Evolutionary conservation across 2,888 invertebrate species (phyloP), one percentile per base, ranked within the genome.

Genomic region (Melipona beecheii): DNA sequence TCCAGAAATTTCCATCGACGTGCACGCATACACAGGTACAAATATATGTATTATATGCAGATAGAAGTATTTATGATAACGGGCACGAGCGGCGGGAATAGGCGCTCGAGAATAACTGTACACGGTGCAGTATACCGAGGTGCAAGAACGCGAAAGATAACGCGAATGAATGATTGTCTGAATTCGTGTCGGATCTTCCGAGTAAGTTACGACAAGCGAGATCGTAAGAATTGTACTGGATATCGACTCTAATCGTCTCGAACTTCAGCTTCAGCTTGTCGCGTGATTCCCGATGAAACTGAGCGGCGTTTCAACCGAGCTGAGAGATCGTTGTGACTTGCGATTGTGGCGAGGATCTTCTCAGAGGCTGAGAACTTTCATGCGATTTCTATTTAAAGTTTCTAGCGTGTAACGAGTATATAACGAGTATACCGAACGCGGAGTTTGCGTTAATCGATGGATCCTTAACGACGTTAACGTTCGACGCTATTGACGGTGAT

Each of bases 91-190:
- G 62, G 75, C 75, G 60, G 62, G 75, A 69, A 81, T 76, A 75
- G 69, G 60, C 84, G 84, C 81, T 71, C 82, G 69, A 78, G 84
- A 86, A 83, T 88, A 88, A 88, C 88, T 85, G 88, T 88, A 85
- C 82, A 88, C 85, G 87, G 88, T 88, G 85, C 31, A 4, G n/a
- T 76, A 81, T 85, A 87, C 79, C 82, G 81, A 88, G 75, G 75
- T 65, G 71, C 60, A 86, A 83, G 75, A 83, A 88, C 85, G 83
- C 73, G 58, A 17, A 68, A 88, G 88, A 88, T 88, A 89, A 87
- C 83, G 83, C 79, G 87, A 85, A 83, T 87, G 86, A 87, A 86
- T 85, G 86, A 87, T 89, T 81, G 86, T 87, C 83, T 80, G 89
- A 86, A 89, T 81, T 85, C 84, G 75, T 78, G 81, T 83, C 86